Base-by-base conservation (phyloP, 1,140 invertebrate genomes). In the Geopemphigus sp. region DNA sequence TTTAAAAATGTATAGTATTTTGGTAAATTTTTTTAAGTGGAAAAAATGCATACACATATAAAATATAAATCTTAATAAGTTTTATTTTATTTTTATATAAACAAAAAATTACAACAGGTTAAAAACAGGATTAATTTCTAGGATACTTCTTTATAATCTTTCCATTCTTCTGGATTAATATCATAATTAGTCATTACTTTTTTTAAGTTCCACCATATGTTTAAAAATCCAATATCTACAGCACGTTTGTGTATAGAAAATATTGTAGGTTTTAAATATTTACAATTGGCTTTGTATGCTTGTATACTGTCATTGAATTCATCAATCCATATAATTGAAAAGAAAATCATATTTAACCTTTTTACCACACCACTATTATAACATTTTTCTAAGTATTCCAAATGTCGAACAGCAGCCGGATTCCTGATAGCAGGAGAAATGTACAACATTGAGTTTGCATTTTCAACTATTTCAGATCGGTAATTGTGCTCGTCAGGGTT, bases 101-200 rank as follows among this genome's bases (percentile, higher is more conserved):
- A 72, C 22, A 53, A 29, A 54, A 8, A 54, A 8, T 5, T 72
- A 14, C 8, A 68, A 53, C 15, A 72, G 17, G 19, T 1, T 39
- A 47, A 22, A 32, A 1, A 1, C 19, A n/a, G 17, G 1, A 57
- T 76, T 76, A 76, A 39, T 39, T 53, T 39, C 29, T 17, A 19
- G 72, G 32, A 39, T 3, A 8, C 8, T 61, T 50, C 74, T 63
- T 78, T 47, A 5, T 61, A 45, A 63, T 63, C 39, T 63, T 78
- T 78, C 82, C 82, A 83, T 81, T 83, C 82, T 17, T 81, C 39
- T 0, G 82, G 82, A 86, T 94, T 94, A 14, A 94, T 85, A 88
- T 95, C 93, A 88, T 90, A 95, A 85, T 94, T 90, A 66, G 85
- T 86, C 89, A 93, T 93, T 84, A 90, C 90, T 82, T 89, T 88